These are phyloP conservation scores for Chloropsis hardwickii DNA, from an alignment of 2,113 vertebrate genomes.

Conservation along the genomic window DNA sequence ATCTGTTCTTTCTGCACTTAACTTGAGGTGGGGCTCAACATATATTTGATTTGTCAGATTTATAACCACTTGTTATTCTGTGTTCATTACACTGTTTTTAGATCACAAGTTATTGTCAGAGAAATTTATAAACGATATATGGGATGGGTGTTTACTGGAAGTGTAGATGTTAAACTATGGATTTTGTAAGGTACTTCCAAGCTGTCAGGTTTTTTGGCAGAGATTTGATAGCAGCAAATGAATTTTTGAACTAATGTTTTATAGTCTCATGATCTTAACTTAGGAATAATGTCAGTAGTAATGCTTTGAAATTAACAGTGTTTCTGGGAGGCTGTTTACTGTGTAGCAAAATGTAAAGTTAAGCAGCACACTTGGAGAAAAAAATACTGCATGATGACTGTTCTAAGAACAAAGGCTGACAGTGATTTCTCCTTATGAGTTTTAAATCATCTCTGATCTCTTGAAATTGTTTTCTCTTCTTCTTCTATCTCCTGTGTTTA, in stretches of 20 bases:
- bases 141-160: background rate
- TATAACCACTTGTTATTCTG: constrained; percentile 12
- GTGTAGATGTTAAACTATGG: background rate
- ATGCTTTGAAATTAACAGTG: constrained; percentile 36
- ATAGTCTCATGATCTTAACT: constrained; percentile 35
- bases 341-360: constrained; percentile 30
- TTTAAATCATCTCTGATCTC: constrained; percentile 70
- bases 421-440: constrained; percentile 63
- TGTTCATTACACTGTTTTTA: background rate
- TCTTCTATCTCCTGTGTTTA: constrained; percentile 56
- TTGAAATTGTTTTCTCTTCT: constrained; percentile 61
- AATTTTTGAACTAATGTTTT: constrained; percentile 32
- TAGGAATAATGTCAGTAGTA: constrained; percentile 44
- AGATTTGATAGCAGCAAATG: constrained; percentile 27
- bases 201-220: constrained; percentile 3
- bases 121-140: background rate
- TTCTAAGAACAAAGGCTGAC: constrained; percentile 50
- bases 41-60: constrained; percentile 24
- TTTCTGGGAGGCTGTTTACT: constrained; percentile 64
- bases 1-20: background rate
- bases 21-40: background rate
- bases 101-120: background rate
- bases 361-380: constrained; percentile 5
- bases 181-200: constrained; percentile 18
- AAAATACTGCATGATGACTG: constrained; percentile 12